These are phyloP conservation scores for Mystacides longicornis DNA, from an alignment of 2,888 invertebrate species.

Conservation along the genomic window DNA sequence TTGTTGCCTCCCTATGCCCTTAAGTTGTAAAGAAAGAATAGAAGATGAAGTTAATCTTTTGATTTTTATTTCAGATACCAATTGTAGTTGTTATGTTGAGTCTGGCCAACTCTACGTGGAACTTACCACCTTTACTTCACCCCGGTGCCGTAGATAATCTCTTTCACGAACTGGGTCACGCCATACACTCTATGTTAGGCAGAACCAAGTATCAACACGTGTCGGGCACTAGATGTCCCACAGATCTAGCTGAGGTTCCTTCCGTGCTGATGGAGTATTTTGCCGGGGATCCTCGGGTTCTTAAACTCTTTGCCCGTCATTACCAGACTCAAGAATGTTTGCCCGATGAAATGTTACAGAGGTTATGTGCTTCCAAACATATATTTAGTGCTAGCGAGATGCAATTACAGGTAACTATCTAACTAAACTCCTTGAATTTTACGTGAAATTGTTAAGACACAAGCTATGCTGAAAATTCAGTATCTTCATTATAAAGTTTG, in stretches of 20 bases:
- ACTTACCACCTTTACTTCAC: slow-evolving; percentile 70
- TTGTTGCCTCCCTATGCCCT: too few relatives aligned
- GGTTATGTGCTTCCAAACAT: slow-evolving; percentile 78
- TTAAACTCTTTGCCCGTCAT: slow-evolving; percentile 82
- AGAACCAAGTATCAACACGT: slow-evolving; percentile 95
- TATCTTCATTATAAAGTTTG: too few relatives aligned
- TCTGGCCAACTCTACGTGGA: slow-evolving; percentile 69
- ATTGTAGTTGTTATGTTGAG: slow-evolving; percentile 92
- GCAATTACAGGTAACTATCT: slow-evolving; percentile 66
- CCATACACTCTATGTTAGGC: slow-evolving; percentile 97
- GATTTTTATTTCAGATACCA: slow-evolving; percentile 68
- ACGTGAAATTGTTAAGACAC: too few relatives aligned
- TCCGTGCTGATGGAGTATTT: slow-evolving; percentile 99
- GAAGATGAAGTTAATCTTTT: too few relatives aligned
- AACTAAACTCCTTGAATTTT: too few relatives aligned
- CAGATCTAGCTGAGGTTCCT: slow-evolving; percentile 98
- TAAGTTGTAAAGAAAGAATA: too few relatives aligned
- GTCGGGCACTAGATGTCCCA: slow-evolving; percentile 92
- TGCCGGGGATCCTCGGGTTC: slow-evolving; percentile 65
- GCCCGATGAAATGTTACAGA: slow-evolving; percentile 69
- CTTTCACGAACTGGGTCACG: slow-evolving; percentile 99
- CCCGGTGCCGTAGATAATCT: slow-evolving; percentile 89
- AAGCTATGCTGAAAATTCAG: too few relatives aligned
- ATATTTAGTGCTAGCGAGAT: slow-evolving; percentile 85
- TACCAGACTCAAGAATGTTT: slow-evolving; percentile 82